Evolutionary conservation across 2,113 vertebrate species (phyloP).

Genomic region (Dipodomys merriami): DNA sequence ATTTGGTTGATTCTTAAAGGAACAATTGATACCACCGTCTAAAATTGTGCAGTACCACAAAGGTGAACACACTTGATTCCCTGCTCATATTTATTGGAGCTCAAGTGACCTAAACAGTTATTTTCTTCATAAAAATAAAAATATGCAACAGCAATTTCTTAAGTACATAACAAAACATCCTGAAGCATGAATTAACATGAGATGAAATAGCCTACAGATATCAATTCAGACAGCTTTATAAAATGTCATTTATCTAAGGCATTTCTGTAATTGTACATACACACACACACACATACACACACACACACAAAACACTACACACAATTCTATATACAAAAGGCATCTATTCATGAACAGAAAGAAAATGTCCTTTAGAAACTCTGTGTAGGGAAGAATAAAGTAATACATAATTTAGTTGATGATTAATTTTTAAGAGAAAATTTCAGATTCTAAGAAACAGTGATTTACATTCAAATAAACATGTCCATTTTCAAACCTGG

Average conservation of each 20-base stretch:
- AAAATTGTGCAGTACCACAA: background rate
- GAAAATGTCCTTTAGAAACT: constrained; percentile 28
- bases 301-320: background rate
- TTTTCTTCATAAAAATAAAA: constrained; percentile 66
- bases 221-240: constrained; percentile 32
- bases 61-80: constrained; percentile 51
- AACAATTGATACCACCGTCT: background rate
- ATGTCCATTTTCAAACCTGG: constrained; percentile 43
- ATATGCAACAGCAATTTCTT: constrained; percentile 58
- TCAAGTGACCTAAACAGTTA: constrained; percentile 52
- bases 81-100: constrained; percentile 75
- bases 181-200: constrained; percentile 39
- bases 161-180: constrained; percentile 64
- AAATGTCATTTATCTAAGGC: constrained; percentile 67
- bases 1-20: background rate
- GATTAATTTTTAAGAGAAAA: constrained; percentile 52
- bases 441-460: constrained; percentile 42
- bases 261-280: constrained; percentile 49
- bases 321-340: constrained; percentile 47
- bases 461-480: constrained; percentile 61
- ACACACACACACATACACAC: background rate
- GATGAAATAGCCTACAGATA: constrained; percentile 26
- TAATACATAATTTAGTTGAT: constrained; percentile 40
- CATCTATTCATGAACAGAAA: constrained; percentile 47
- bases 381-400: background rate